Base-by-base conservation (phyloP, 2,797 vertebrate species). In the Catamblyrhynchus diadema region DNA sequence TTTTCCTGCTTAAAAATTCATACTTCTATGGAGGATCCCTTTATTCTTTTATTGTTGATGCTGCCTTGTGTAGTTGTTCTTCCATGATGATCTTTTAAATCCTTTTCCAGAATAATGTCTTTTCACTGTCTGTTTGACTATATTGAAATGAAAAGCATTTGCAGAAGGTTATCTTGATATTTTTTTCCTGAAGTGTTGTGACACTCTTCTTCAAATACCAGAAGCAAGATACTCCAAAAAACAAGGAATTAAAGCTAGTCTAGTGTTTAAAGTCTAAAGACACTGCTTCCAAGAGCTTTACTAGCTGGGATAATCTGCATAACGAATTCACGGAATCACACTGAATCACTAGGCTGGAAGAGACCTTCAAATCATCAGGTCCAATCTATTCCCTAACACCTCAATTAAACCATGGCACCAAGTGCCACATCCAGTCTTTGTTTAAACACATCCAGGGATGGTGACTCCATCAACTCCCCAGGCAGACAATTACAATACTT, bases 311-410 rank as follows among this genome's bases (percentile, higher is more conserved):
- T 50, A 86, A 54, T 23, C 13, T 69, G 14, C 27, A 33, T n/a
- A 70, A 73, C 10, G 8, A 27, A 44, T 62, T 50, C 10, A 50
- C 2, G 1, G 17, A 60, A 39, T 37, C 71, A 47, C 33, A 32
- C 13, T 9, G 20, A n/a, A 39, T 60, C 35, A 48, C 6, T 13
- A 27, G 18, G 6, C 50, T 61, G 30, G 35, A 50, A 61, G 45
- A 50, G 2, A 50, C 18, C 8, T 59, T 47, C 16, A 37, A 39
- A 39, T 59, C 12, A 20, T 32, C 0, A 0, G 10, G 19, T 47
- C 54, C 7, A 35, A 47, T 12, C 7, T 16, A 37, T 18, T 9
- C 42, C 33, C 21, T 32, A 47, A 30, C 16, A 19, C 25, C 6
- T 47, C 27, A 59, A 32, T 3, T 19, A 59, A 32, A 37, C 12